phyloP scores from a whole-genome alignment of 2,113 vertebrate species.

The Cyanoliseus patagonus region DNA sequence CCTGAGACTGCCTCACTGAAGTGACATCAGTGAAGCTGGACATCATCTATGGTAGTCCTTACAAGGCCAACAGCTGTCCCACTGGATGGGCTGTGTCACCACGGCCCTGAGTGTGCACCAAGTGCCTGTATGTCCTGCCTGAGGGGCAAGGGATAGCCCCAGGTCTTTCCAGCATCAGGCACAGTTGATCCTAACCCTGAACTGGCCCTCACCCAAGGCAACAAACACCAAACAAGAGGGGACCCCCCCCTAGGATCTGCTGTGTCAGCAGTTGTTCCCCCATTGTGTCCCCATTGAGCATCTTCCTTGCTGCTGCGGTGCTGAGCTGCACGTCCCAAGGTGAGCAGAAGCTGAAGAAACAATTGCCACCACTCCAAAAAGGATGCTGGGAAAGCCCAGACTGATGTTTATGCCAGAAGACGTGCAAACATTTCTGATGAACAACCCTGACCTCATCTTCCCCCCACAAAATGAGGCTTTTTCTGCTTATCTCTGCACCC shows the following conservation, averaged over 20 bases:
- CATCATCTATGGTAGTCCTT: background rate
- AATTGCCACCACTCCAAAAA: background rate
- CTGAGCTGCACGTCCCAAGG: background rate
- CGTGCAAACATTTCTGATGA: background rate
- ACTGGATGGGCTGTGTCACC: background rate
- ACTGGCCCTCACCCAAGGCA: background rate
- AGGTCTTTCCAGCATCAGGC: background rate
- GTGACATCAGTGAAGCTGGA: background rate
- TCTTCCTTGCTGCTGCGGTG: fast-evolving
- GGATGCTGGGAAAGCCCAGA: background rate
- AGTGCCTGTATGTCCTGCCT: background rate
- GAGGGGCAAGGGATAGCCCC: background rate
- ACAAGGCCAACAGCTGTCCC: background rate
- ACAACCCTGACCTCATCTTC: conserved; percentile 41
- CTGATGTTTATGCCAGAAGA: background rate
- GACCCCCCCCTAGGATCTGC: background rate
- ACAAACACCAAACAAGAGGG: background rate
- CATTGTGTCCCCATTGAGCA: background rate
- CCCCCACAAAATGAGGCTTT: background rate
- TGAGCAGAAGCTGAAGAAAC: background rate
- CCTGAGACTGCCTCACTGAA: background rate
- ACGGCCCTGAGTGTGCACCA: fast-evolving
- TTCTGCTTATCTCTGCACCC: conserved; percentile 47
- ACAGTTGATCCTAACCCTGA: background rate
- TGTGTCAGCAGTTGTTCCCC: background rate